Percentiles rank a stretch among this genome's conserved stretches.
phyloP scores from a whole-genome alignment of 2,797 vertebrate genomes.

The Peromyscus nudipes region DNA sequence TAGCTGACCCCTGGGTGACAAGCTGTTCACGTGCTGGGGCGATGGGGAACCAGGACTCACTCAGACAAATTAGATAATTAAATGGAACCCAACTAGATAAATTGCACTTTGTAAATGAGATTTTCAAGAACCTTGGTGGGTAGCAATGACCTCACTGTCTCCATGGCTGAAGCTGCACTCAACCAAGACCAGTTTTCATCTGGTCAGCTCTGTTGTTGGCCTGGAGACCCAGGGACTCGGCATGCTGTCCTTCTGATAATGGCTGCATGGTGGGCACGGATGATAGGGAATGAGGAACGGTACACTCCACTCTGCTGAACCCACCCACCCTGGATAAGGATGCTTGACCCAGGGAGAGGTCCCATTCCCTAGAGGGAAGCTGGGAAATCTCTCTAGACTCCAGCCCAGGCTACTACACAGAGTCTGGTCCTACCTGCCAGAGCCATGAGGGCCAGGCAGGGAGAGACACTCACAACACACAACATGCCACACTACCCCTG shows the following conservation, averaged over 20 bases:
- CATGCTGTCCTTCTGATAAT: constrained; percentile 80
- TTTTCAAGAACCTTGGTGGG: constrained; percentile 87
- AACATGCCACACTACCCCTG: background rate
- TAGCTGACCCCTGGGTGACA: constrained; percentile 52
- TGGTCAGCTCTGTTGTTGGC: constrained; percentile 86
- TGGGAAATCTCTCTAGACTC: background rate
- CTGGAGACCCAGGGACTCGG: constrained; percentile 78
- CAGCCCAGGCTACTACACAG: background rate
- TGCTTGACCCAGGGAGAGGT: background rate
- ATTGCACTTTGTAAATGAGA: constrained; percentile 89
- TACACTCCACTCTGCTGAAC: fast-evolving
- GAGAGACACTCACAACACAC: background rate
- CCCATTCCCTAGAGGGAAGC: background rate
- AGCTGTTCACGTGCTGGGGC: constrained; percentile 49
- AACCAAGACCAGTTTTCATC: constrained; percentile 82
- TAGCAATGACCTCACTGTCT: constrained; percentile 88
- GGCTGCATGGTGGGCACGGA: constrained; percentile 22
- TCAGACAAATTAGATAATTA: constrained; percentile 89
- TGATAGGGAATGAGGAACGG: background rate
- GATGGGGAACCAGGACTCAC: constrained; percentile 74
- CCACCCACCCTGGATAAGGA: background rate
- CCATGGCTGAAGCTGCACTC: constrained; percentile 83
- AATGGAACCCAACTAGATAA: constrained; percentile 88
- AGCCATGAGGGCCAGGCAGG: background rate
- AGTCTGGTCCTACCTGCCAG: no score